These are phyloP conservation scores for Tipula confusa DNA, from an alignment of 2,888 invertebrate genomes.

Conservation along the genomic window DNA sequence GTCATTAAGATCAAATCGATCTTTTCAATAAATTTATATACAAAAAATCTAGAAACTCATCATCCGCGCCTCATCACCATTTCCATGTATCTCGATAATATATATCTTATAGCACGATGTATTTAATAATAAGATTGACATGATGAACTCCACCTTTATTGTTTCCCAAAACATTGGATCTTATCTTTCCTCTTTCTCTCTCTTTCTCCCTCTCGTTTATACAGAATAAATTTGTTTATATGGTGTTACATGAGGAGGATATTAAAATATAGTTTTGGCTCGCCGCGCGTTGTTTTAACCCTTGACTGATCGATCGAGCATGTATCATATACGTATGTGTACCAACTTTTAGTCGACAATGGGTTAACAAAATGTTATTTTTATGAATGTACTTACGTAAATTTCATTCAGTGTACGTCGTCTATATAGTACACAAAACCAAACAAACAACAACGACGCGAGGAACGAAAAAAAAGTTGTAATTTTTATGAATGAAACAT, in stretches of 20 bases:
- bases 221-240: background rate
- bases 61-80: constrained; percentile 12
- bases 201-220: too few species aligned
- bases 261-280: constrained; percentile 20
- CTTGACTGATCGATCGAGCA: background rate
- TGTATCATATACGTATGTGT: background rate
- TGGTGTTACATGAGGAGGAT: constrained; percentile 25
- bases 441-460: background rate
- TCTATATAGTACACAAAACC: background rate
- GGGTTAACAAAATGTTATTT: background rate
- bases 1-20: background rate
- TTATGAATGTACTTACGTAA: background rate
- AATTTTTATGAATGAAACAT: constrained; percentile 9
- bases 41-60: background rate
- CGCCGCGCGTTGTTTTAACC: background rate
- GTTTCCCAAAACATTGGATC: background rate
- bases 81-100: background rate
- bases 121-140: constrained; percentile 13
- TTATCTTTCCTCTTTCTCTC: background rate
- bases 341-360: background rate
- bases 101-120: background rate
- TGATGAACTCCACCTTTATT: constrained; percentile 25
- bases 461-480: background rate
- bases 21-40: background rate
- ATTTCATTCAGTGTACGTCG: background rate